These are phyloP conservation scores for Malthinus seriepunctatus DNA, from an alignment of 2,888 invertebrate genomes.

Conservation along the genomic window DNA sequence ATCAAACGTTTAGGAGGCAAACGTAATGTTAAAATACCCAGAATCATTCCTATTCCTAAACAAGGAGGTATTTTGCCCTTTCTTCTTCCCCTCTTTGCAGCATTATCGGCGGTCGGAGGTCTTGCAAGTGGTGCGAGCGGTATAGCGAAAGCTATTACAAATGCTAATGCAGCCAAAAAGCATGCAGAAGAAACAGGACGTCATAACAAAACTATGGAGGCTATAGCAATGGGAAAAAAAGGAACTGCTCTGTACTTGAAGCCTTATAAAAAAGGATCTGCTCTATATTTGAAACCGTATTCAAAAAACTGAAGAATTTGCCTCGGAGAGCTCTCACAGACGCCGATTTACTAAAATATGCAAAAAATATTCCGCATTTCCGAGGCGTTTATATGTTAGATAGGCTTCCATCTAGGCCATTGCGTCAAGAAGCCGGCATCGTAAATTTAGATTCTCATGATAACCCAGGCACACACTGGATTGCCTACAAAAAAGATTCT, in stretches of 20 bases:
- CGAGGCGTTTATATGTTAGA: conserved; percentile 40
- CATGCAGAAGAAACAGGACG: conserved; percentile 35
- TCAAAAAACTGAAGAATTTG: conserved; percentile 25
- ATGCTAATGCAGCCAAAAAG: conserved; percentile 32
- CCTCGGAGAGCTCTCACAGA: conserved; percentile 34
- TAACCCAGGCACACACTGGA: conserved; percentile 46
- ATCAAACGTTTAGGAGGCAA: conserved; percentile 10
- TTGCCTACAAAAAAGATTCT: conserved; percentile 43
- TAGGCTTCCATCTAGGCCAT: conserved; percentile 2
- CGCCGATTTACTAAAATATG: conserved; percentile 31
- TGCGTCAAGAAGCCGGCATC: conserved; percentile 37
- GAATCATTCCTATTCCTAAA: conserved; percentile 44
- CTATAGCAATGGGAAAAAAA: conserved; percentile 28
- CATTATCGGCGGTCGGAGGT: conserved; percentile 38
- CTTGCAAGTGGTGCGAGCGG: conserved; percentile 34
- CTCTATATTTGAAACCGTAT: conserved; percentile 17
- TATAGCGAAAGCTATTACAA: conserved; percentile 37
- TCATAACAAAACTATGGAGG: conserved; percentile 40
- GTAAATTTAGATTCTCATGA: conserved; percentile 41
- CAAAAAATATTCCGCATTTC: conserved; percentile 30
- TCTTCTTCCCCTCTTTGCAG: conserved; percentile 47
- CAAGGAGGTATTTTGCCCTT: conserved; percentile 42
- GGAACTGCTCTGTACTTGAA: conserved; percentile 7
- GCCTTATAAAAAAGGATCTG: conserved; percentile 8
- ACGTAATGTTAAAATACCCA: neutral